Evolutionary conservation across 2,888 invertebrate genomes (phyloP), one percentile per base, ranked within the genome.

Genomic region (Invenusta paracnida): DNA sequence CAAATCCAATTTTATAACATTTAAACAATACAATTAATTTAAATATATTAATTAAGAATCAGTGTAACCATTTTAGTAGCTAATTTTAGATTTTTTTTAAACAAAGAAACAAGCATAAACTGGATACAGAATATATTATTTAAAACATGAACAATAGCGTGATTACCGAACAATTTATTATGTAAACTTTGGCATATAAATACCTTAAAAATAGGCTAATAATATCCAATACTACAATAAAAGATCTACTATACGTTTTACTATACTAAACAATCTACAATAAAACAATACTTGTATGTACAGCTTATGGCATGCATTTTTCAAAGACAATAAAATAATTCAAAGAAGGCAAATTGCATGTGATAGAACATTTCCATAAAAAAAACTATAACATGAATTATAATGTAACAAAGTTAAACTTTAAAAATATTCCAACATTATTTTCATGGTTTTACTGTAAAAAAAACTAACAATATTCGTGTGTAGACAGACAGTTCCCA

Each of bases 401-500:
- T 48, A 48, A 48, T 48, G 5, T 48, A 73, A 73, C 73, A 73
- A 73, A n/a, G 73, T 73, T 73, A 5, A 73, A n/a, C 27, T 73
- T 23, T 73, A 73, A n/a, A 73, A 73, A 73, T 73, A 73, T 73
- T 25, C 11, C 5, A 73, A 73, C 73, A 73, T 73, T 13, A 73
- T 73, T 13, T 73, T 73, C 73, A 73, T 73, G 27, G 5, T 73
- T 73, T 13, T 2, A 73, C 73, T 73, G 73, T 25, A 73, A 73
- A 73, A 25, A 48, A 48, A 48, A 48, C 48, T 48, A 48, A 48
- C 48, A 48, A 2, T 73, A 73, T 73, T 73, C 25, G 27, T 73
- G 73, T 73, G 73, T 73, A 73, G 73, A 73, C 73, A 73, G 5
- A 73, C 73, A 23, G 73, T 73, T 73, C 27, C 5, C 11, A 73